Evolutionary conservation across 2,113 vertebrate species (phyloP).

Genomic region (Epinephelus fuscoguttatus): DNA sequence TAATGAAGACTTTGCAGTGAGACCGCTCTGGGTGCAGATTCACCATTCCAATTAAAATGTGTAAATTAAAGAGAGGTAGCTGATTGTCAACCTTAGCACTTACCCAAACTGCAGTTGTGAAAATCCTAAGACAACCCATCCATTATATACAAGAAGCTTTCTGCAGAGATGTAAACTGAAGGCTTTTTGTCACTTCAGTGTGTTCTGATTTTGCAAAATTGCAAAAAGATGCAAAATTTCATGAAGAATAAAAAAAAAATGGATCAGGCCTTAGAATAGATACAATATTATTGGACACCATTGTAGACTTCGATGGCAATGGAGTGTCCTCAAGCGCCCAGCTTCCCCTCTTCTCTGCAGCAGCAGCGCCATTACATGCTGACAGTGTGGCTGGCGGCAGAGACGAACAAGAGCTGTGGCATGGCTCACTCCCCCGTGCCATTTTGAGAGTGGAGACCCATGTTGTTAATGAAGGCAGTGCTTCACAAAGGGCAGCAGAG

Average conservation of each 20-base stretch:
- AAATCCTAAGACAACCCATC: constrained; percentile 17
- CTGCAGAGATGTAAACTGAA: background rate
- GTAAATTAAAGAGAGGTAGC: constrained; percentile 78
- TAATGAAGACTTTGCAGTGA: constrained; percentile 81
- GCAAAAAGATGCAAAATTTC: background rate
- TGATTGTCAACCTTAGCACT: constrained; percentile 64
- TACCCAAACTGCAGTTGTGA: constrained; percentile 24
- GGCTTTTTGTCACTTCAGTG: background rate
- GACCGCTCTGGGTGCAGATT: constrained; percentile 51
- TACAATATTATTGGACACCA: background rate
- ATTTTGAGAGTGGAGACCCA: constrained; percentile 45
- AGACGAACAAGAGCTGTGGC: constrained; percentile 30
- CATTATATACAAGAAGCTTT: background rate
- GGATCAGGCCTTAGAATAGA: background rate
- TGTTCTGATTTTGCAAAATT: background rate
- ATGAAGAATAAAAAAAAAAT: background rate
- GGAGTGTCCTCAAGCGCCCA: constrained; percentile 17
- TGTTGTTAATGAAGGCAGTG: constrained; percentile 46
- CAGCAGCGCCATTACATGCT: constrained; percentile 36
- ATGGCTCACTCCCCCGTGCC: constrained; percentile 27
- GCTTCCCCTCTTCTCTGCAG: constrained; percentile 32
- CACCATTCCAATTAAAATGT: constrained; percentile 84
- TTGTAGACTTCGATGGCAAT: constrained; percentile 28
- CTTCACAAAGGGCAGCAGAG: constrained; percentile 45
- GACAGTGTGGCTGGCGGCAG: constrained; percentile 27